phyloP scores from a whole-genome alignment of 2,888 invertebrate species.

The Dysmachus trigonus region DNA sequence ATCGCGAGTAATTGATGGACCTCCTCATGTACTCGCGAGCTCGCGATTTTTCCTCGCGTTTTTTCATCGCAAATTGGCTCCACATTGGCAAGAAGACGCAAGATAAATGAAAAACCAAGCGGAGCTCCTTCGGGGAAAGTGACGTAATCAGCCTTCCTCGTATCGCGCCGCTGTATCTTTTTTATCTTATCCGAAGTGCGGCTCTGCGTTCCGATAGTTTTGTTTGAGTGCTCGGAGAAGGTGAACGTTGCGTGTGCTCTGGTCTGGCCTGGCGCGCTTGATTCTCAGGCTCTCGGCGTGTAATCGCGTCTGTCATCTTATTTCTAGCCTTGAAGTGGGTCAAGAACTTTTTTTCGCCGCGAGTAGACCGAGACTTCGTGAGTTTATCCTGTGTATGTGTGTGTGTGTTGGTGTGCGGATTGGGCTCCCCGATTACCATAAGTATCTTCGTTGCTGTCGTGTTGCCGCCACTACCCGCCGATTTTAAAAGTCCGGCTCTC shows the following conservation, averaged over 20 bases:
- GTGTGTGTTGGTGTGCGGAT: not conserved
- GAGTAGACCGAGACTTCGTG: not conserved
- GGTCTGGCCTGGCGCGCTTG: not conserved
- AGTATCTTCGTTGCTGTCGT: not conserved
- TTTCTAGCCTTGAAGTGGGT: constrained; percentile 42
- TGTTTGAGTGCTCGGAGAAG: constrained; percentile 15
- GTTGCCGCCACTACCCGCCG: not conserved
- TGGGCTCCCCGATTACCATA: constrained; percentile 25
- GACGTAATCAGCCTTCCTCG: constrained; percentile 28
- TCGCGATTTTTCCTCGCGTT: constrained; percentile 8
- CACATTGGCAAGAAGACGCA: not conserved
- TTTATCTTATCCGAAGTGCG: not conserved
- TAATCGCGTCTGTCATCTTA: constrained; percentile 29
- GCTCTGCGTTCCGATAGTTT: constrained; percentile 28
- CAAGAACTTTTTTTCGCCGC: constrained; percentile 29
- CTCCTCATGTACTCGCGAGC: not conserved
- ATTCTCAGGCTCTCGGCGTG: not conserved
- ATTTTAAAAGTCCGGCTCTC: not conserved
- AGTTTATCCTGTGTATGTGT: not conserved
- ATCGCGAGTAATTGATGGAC: constrained; percentile 23
- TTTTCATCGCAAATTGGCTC: not conserved
- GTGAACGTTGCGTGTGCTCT: constrained; percentile 30
- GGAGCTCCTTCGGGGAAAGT: constrained; percentile 18
- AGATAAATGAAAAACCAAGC: constrained; percentile 4
- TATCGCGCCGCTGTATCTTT: not conserved